A percentile compares a stretch with the other conserved stretches of the same genome.
Conservation (phyloP, 2,113 vertebrate genomes). For the Neodon shergylaensis region DNA sequence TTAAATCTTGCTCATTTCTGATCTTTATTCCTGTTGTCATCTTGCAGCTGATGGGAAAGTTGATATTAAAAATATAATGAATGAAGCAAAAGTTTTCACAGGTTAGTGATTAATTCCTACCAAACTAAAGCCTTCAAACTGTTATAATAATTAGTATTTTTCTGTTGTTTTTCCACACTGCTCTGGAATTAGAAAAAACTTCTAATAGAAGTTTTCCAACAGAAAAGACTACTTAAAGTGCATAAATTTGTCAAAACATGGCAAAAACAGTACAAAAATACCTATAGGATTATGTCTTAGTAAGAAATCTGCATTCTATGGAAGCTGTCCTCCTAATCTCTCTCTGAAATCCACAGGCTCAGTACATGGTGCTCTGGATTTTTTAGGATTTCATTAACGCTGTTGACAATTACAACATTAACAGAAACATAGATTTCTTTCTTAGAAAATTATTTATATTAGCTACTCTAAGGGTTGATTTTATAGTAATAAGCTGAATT, state of each 20-base stretch:
- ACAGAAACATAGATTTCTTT: not conserved
- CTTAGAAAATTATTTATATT: not conserved
- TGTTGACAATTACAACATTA: not conserved
- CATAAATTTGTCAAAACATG: not conserved
- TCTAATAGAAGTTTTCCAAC: not conserved
- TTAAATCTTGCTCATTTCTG: not conserved
- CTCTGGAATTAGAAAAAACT: not conserved
- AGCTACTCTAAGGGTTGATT: not conserved
- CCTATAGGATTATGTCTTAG: not conserved
- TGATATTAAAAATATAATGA: not conserved
- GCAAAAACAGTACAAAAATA: not conserved
- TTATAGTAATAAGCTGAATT: not conserved
- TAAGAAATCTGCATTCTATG: not conserved
- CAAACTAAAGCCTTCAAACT: not conserved
- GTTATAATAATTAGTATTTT: not conserved
- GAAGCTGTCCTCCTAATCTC: not conserved
- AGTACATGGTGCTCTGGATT: not conserved
- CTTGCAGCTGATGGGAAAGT: constrained; percentile 52
- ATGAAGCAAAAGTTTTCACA: constrained; percentile 13
- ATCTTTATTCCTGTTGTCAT: not conserved
- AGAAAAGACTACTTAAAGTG: not conserved
- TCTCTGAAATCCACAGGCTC: not conserved
- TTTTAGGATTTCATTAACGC: not conserved
- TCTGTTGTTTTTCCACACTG: not conserved
- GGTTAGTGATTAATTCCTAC: constrained; percentile 28